Percentiles rank a stretch among this genome's conserved stretches.
Conservation (phyloP, 2,888 invertebrate species). For the Cheilosia soror region DNA sequence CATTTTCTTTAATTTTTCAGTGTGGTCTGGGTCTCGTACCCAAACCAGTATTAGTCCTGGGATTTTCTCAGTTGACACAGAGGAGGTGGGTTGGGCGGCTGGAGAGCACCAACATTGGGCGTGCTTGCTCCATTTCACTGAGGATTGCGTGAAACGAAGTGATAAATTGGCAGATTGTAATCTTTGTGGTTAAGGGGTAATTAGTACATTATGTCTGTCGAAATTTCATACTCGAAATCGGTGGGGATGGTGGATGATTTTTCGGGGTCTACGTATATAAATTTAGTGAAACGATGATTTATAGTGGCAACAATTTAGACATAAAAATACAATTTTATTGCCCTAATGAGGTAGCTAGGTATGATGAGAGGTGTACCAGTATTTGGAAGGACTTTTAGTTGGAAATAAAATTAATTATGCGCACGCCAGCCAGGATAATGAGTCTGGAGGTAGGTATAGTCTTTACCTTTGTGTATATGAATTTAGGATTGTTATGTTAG, state of each 20-base stretch:
- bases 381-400: conserved; percentile 9
- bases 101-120: no score
- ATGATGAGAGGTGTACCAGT: not conserved
- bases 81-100: not conserved
- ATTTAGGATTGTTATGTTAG: conserved; percentile 29
- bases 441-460: conserved; percentile 11
- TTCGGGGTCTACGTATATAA: conserved; percentile 9
- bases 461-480: conserved; percentile 17
- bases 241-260: conserved; percentile 8
- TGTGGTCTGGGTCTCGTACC: not conserved
- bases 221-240: conserved; percentile 39
- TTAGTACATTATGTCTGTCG: conserved; percentile 68
- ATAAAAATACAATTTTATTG: conserved; percentile 63
- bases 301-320: conserved; percentile 59
- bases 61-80: conserved; percentile 40
- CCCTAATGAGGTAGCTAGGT: conserved; percentile 44
- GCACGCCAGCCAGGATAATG: conserved; percentile 37
- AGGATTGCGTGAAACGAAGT: conserved; percentile 74
- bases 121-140: conserved; percentile 66
- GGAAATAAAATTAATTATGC: conserved; percentile 56
- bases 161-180: conserved; percentile 75
- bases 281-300: conserved; percentile 53
- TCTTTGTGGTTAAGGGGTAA: conserved; percentile 65
- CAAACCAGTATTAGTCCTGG: conserved; percentile 35
- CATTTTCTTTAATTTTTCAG: conserved; percentile 21